Percentiles rank a stretch among this genome's conserved stretches.
These are phyloP conservation scores for Oophaga sylvatica DNA, from an alignment of 2,797 vertebrate genomes.

Conservation along the genomic window DNA sequence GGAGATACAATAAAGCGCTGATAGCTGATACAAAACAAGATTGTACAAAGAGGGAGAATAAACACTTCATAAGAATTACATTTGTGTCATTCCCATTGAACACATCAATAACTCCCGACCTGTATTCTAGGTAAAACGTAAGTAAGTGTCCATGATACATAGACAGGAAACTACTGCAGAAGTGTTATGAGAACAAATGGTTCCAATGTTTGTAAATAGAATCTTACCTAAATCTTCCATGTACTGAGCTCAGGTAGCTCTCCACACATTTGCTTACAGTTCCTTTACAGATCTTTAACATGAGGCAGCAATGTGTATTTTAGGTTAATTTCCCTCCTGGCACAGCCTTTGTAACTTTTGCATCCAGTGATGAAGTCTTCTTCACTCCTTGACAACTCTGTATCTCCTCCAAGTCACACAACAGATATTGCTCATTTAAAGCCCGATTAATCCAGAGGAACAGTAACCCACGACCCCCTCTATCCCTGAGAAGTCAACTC, in stretches of 20 bases:
- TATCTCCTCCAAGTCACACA: neutral
- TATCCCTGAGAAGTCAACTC: slow-evolving; percentile 36
- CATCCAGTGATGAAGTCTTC: slow-evolving; percentile 30
- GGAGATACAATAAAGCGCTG: neutral
- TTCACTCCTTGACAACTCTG: neutral
- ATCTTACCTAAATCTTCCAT: slow-evolving; percentile 43
- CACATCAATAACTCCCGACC: neutral
- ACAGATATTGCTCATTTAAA: neutral
- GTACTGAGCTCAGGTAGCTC: slow-evolving; percentile 28
- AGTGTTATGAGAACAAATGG: neutral
- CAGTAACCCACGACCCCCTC: neutral
- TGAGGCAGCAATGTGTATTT: neutral
- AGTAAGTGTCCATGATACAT: too few relatives aligned
- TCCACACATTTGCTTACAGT: slow-evolving; percentile 23
- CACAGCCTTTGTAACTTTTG: slow-evolving; percentile 25
- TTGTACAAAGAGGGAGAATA: neutral
- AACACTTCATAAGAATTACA: neutral
- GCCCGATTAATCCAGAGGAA: slow-evolving; percentile 18
- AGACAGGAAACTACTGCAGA: neutral
- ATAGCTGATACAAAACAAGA: neutral
- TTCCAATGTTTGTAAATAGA: neutral
- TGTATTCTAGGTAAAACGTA: neutral
- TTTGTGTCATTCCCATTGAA: neutral
- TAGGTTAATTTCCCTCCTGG: neutral
- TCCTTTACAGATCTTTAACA: neutral